Percentiles rank a stretch among this genome's conserved stretches.
These are phyloP conservation scores for Apotomis capreana DNA, from an alignment of 2,888 invertebrate species.

Conservation along the genomic window DNA sequence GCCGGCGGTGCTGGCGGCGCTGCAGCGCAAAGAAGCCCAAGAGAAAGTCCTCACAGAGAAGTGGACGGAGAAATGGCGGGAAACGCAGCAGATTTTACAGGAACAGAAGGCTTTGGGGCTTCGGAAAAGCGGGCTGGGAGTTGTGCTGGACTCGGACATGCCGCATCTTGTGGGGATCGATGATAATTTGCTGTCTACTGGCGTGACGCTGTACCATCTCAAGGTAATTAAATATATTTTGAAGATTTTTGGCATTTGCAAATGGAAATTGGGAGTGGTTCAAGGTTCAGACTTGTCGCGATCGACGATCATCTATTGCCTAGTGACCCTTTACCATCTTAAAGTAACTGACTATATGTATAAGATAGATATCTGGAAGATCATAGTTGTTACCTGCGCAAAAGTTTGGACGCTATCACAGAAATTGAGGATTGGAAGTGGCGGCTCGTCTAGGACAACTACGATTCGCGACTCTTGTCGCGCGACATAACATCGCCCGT, in stretches of 20 bases:
- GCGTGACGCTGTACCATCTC: slow-evolving; percentile 94
- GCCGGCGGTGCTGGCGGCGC: slow-evolving; percentile 89
- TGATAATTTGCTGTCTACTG: slow-evolving; percentile 94
- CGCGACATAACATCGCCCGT: too few species aligned
- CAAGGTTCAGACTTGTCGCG: background rate
- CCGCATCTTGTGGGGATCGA: slow-evolving; percentile 96
- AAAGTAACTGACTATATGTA: slow-evolving; percentile 80
- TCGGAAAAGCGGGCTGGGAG: slow-evolving; percentile 93
- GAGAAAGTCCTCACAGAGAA: slow-evolving; percentile 95
- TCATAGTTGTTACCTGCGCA: too few species aligned
- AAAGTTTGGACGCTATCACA: too few species aligned
- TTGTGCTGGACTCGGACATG: slow-evolving; percentile 94
- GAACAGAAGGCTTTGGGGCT: slow-evolving; percentile 94
- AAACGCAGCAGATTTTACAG: slow-evolving; percentile 93
- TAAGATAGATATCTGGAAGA: too few species aligned
- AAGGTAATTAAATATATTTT: slow-evolving; percentile 79
- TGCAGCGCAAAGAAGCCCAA: slow-evolving; percentile 95
- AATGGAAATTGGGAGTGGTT: too few species aligned
- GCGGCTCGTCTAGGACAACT: too few species aligned
- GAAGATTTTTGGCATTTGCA: too few species aligned
- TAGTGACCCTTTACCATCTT: slow-evolving; percentile 93
- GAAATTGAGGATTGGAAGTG: too few species aligned
- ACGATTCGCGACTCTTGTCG: too few species aligned
- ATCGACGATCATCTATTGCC: slow-evolving; percentile 95
- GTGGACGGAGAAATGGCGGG: slow-evolving; percentile 97